Evolutionary conservation across 2,797 vertebrate genomes (phyloP).

Genomic region (Denticeps clupeoides): DNA sequence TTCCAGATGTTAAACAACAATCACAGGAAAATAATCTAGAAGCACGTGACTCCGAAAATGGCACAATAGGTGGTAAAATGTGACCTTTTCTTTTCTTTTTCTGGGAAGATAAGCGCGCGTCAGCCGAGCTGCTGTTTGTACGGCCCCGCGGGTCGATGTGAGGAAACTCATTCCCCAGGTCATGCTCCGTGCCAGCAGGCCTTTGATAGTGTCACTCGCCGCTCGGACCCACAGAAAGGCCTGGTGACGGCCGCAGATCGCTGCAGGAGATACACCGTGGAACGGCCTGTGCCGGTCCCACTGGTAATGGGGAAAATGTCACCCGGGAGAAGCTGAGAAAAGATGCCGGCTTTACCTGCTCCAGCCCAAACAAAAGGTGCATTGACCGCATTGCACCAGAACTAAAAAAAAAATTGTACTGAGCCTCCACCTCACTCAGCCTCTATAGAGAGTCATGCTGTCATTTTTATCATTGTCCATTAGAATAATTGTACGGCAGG

Average conservation of each 20-base stretch:
- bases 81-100: too few species aligned
- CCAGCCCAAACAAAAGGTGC: conserved; percentile 6
- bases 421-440: too few species aligned
- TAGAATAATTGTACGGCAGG: too few species aligned
- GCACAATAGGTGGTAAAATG: too few species aligned
- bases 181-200: conserved; percentile 16
- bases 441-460: too few species aligned
- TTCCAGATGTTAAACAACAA: too few species aligned
- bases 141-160: conserved; percentile 19
- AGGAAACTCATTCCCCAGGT: conserved; percentile 29
- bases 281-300: conserved; percentile 18
- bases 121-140: not conserved
- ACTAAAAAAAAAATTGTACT: too few species aligned
- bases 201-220: conserved; percentile 33
- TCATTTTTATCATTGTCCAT: too few species aligned
- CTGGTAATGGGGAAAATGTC: conserved; percentile 32
- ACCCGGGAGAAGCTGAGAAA: conserved; percentile 20
- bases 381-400: too few species aligned
- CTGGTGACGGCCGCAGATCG: conserved; percentile 26
- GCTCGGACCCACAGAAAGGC: conserved; percentile 23
- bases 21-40: too few species aligned
- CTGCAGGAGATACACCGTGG: conserved; percentile 31
- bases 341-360: conserved; percentile 2
- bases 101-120: too few species aligned
- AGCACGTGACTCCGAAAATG: too few species aligned